A percentile compares a stretch with the other conserved stretches of the same genome.
These are phyloP conservation scores for Heliothis subflexa DNA, from an alignment of 1,140 invertebrate species.

Conservation along the genomic window DNA sequence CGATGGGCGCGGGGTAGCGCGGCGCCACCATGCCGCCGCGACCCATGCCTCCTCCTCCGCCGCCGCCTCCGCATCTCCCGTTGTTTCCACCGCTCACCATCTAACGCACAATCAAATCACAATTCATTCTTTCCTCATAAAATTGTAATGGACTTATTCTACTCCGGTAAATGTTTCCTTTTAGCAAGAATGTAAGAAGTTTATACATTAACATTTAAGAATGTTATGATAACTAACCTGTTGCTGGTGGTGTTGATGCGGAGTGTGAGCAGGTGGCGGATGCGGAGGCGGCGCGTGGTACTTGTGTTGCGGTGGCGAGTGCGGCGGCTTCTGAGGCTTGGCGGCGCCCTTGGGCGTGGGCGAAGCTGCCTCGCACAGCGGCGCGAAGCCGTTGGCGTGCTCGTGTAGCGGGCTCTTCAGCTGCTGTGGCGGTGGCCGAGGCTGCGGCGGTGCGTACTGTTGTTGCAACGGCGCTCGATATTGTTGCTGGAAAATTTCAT, in stretches of 20 bases:
- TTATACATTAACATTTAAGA: background rate
- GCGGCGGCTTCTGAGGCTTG: slow-evolving; percentile 78
- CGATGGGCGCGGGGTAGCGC: slow-evolving; percentile 82
- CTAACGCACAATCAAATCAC: slow-evolving; percentile 50
- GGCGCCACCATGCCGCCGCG: slow-evolving; percentile 70
- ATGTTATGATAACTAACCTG: slow-evolving; percentile 53
- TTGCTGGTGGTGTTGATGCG: slow-evolving; percentile 67
- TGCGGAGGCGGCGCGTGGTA: slow-evolving; percentile 74
- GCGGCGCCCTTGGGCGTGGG: slow-evolving; percentile 73
- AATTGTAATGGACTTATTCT: too few relatives aligned
- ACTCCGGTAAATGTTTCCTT: background rate
- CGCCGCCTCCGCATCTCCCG: slow-evolving; percentile 64
- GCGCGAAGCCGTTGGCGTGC: slow-evolving; percentile 78
- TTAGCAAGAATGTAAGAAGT: background rate
- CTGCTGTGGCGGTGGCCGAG: slow-evolving; percentile 73
- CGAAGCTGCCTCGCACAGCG: slow-evolving; percentile 75
- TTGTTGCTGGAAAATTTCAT: slow-evolving; percentile 65
- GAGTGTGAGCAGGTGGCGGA: slow-evolving; percentile 59
- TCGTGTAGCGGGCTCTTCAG: slow-evolving; percentile 80
- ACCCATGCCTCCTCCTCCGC: slow-evolving; percentile 65
- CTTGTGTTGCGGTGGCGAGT: slow-evolving; percentile 83
- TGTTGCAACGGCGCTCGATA: slow-evolving; percentile 77
- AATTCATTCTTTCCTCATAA: background rate
- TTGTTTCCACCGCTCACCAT: slow-evolving; percentile 75
- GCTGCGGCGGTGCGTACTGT: slow-evolving; percentile 74